These are phyloP conservation scores for Hermaeophaga mercurialis DNA, from an alignment of 2,888 invertebrate species.

Conservation along the genomic window DNA sequence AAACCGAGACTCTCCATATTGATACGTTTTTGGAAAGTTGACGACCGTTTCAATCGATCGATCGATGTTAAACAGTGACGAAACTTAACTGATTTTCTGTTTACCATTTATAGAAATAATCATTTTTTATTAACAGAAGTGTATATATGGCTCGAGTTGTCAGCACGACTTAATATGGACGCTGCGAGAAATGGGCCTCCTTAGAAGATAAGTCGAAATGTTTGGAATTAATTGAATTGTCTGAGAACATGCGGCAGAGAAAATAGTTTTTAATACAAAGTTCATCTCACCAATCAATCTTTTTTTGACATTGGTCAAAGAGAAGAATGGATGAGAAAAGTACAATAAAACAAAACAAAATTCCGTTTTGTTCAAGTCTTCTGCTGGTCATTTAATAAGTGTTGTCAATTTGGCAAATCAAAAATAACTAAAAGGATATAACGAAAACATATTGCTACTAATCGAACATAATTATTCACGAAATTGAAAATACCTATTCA, in stretches of 20 bases:
- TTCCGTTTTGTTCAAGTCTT: too few relatives aligned
- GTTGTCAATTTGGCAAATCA: too few relatives aligned
- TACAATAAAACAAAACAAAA: too few relatives aligned
- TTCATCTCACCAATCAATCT: too few relatives aligned
- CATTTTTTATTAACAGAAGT: slow-evolving; percentile 17
- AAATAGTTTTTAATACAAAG: too few relatives aligned
- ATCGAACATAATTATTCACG: too few relatives aligned
- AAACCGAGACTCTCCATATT: slow-evolving; percentile 8
- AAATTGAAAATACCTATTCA: too few relatives aligned
- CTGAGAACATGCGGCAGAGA: neutral
- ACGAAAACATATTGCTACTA: too few relatives aligned
- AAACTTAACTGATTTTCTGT: slow-evolving; percentile 28
- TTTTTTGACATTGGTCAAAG: too few relatives aligned
- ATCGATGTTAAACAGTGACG: slow-evolving; percentile 18
- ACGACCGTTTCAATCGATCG: slow-evolving; percentile 23
- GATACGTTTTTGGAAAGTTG: slow-evolving; percentile 32
- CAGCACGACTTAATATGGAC: slow-evolving; percentile 10
- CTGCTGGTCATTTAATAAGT: too few relatives aligned
- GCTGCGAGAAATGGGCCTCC: slow-evolving; percentile 7
- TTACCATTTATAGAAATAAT: slow-evolving; percentile 27
- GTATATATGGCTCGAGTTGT: slow-evolving; percentile 14
- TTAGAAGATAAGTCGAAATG: slow-evolving; percentile 5
- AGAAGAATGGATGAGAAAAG: too few relatives aligned
- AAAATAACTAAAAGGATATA: too few relatives aligned
- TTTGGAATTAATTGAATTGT: slow-evolving; percentile 3